phyloP scores from a whole-genome alignment of 2,797 vertebrate species.

The Eutrigla gurnardus region DNA sequence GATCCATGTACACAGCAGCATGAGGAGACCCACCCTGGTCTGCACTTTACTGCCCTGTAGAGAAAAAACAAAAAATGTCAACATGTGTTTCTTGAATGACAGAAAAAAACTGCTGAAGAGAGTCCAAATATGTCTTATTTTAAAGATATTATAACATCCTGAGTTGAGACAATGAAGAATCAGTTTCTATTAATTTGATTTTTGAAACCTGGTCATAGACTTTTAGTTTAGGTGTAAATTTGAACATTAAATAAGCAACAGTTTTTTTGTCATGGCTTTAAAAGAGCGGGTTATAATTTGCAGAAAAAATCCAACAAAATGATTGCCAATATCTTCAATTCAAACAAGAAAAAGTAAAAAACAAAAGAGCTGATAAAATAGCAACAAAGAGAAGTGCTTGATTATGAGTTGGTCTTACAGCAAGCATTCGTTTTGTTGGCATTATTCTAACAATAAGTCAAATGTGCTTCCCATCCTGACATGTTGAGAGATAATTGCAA shows the following conservation, averaged over 20 bases:
- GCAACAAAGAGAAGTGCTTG: constrained; percentile 4
- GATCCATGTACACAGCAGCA: constrained; percentile 98
- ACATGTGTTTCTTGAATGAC: not conserved
- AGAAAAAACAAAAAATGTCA: constrained; percentile 38
- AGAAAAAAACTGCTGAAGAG: not conserved
- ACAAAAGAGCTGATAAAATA: not conserved
- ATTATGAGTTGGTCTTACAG: constrained; percentile 2
- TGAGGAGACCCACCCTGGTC: constrained; percentile 96
- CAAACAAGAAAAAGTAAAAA: not conserved
- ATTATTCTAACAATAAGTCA: not conserved
- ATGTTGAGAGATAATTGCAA: not conserved
- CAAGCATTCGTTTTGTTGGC: not conserved
- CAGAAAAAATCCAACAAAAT: constrained; percentile 7
- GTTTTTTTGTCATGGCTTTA: not conserved
- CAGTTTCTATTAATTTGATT: not conserved
- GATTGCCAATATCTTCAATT: not conserved
- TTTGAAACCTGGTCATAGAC: not conserved
- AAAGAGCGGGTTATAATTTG: not conserved
- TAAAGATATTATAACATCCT: not conserved
- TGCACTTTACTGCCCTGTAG: constrained; percentile 98
- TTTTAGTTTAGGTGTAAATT: constrained; percentile 3
- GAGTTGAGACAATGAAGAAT: not conserved
- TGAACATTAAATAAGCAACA: not conserved
- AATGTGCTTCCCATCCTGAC: not conserved
- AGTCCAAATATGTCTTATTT: not conserved